Percentiles rank a stretch among this genome's conserved stretches.
These are phyloP conservation scores for Cephalotes varians DNA, from an alignment of 2,888 invertebrate genomes.

Conservation along the genomic window DNA sequence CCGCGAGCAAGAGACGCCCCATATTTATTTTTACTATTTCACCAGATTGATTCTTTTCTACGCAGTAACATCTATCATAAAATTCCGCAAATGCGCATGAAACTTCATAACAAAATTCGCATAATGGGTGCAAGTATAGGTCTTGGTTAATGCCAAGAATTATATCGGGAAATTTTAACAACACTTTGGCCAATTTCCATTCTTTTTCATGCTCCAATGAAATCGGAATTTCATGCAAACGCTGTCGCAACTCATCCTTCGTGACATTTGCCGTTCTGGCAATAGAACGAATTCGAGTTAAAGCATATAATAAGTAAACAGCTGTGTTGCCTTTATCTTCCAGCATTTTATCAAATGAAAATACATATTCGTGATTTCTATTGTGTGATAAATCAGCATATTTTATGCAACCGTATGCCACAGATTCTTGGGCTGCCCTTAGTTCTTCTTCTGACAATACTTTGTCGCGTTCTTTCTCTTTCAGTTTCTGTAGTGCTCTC, in stretches of 20 bases:
- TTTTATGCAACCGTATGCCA: conserved; percentile 99
- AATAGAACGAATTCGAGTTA: conserved; percentile 97
- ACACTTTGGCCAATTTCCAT: conserved; percentile 96
- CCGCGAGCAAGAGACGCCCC: conserved; percentile 95
- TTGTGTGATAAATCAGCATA: conserved; percentile 99
- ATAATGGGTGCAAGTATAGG: conserved; percentile 94
- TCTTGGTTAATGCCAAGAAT: conserved; percentile 93
- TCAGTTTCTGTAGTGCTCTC: conserved; percentile 92
- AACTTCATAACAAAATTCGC: conserved; percentile 98
- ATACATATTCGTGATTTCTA: conserved; percentile 97
- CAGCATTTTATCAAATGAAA: conserved; percentile 99
- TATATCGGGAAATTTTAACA: conserved; percentile 95
- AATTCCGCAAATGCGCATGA: conserved; percentile 98
- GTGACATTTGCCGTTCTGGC: conserved; percentile 92
- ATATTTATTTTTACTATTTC: conserved; percentile 93
- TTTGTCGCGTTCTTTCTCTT: conserved; percentile 95
- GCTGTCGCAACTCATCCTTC: conserved; percentile 88
- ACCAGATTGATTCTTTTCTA: conserved; percentile 95
- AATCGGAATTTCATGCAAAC: conserved; percentile 88
- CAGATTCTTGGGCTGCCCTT: conserved; percentile 93
- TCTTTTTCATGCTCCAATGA: conserved; percentile 96
- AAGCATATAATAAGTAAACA: conserved; percentile 97
- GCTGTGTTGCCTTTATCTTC: conserved; percentile 99
- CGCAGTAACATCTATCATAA: conserved; percentile 98
- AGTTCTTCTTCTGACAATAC: conserved; percentile 94